Evolutionary conservation across 2,797 vertebrate genomes (phyloP).

Genomic region (Tenualosa ilisha): DNA sequence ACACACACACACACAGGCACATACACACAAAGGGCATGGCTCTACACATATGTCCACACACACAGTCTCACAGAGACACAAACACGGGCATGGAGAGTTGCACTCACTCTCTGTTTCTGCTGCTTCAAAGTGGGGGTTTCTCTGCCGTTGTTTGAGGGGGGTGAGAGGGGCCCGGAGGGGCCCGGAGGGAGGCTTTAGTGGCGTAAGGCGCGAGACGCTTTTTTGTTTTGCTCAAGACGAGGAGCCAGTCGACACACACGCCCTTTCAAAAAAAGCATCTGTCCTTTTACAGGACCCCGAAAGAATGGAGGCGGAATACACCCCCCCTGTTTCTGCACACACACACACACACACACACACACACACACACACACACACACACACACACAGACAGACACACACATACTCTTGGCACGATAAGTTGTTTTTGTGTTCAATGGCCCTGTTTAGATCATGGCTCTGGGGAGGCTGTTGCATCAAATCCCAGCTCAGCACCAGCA

Average conservation of each 20-base stretch:
- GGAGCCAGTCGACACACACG: neutral
- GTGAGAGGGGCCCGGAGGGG: neutral
- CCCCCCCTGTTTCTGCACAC: neutral
- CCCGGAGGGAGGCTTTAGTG: neutral
- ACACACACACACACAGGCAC: neutral
- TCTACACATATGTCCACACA: constrained; percentile 1
- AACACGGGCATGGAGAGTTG: neutral
- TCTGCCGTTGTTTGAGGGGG: neutral
- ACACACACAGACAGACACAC: constrained; percentile 3
- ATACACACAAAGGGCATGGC: constrained; percentile 18
- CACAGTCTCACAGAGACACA: neutral
- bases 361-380: neutral
- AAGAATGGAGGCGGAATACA: neutral
- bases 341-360: constrained; percentile 2
- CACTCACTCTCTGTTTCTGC: too few relatives aligned
- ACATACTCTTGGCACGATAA: neutral
- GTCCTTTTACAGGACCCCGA: neutral
- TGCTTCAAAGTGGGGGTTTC: neutral
- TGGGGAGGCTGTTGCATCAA: constrained; percentile 18
- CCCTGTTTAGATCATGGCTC: constrained; percentile 4
- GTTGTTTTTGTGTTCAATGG: constrained; percentile 5
- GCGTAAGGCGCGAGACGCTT: neutral
- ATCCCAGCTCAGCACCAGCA: neutral
- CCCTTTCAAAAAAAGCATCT: neutral
- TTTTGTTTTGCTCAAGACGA: constrained; percentile 1